Conservation (phyloP, 2,797 vertebrate genomes). For the Siniperca undulata region DNA sequence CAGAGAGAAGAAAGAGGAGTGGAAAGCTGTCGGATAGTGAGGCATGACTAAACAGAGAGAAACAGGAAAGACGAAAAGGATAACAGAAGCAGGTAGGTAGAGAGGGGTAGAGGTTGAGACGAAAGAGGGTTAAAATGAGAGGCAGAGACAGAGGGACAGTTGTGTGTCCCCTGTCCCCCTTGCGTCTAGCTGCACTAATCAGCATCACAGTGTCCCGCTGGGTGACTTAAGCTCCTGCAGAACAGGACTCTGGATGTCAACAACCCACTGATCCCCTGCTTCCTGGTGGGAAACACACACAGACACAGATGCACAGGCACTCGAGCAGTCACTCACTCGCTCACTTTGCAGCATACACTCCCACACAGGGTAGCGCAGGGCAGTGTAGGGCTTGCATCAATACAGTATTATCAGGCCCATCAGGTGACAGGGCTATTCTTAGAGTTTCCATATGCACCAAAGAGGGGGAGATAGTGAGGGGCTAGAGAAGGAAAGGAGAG, state of each 20-base stretch:
- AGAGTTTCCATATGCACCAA: conserved; percentile 78
- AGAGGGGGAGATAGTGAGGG: conserved; percentile 23
- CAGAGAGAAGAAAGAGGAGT: conserved; percentile 76
- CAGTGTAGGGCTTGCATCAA: conserved; percentile 73
- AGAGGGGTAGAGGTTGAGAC: conserved; percentile 44
- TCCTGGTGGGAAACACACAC: conserved; percentile 48
- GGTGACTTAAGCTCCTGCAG: conserved; percentile 64
- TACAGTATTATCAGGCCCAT: conserved; percentile 80
- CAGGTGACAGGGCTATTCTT: conserved; percentile 85
- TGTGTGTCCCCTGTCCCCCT: conserved; percentile 38
- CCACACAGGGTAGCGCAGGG: conserved; percentile 41
- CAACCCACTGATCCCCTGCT: conserved; percentile 59
- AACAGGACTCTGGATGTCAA: conserved; percentile 69
- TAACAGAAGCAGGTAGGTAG: conserved; percentile 32
- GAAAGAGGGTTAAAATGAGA: conserved; percentile 31
- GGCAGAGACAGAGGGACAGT: conserved; percentile 2
- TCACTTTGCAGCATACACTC: conserved; percentile 56
- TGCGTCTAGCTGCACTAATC: conserved; percentile 53
- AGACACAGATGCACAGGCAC: conserved; percentile 41
- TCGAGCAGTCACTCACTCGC: conserved; percentile 39
- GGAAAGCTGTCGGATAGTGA: conserved; percentile 63
- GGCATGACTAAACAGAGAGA: conserved; percentile 61
- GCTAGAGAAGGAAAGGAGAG: conserved; percentile 31
- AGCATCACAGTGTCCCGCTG: conserved; percentile 55
- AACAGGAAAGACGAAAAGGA: conserved; percentile 27